These are phyloP conservation scores for Dryococelus australis DNA, from an alignment of 2,888 invertebrate genomes.

Conservation along the genomic window DNA sequence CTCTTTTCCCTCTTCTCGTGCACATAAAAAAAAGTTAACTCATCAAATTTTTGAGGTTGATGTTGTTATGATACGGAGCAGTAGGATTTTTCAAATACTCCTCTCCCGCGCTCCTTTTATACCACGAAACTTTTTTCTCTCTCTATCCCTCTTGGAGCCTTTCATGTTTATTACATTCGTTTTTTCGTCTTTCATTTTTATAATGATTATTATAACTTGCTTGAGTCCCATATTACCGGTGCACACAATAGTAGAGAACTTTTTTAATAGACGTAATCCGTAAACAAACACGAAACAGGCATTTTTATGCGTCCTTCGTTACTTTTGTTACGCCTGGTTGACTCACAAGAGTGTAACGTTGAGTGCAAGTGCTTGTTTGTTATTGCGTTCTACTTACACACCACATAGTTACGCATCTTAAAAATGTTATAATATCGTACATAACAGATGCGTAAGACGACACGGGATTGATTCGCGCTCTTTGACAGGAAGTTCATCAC, in stretches of 20 bases:
- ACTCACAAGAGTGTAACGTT: background rate
- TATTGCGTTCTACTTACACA: too few species aligned
- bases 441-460: too few species aligned
- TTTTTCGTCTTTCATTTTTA: slow-evolving; percentile 21
- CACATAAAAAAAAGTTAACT: slow-evolving; percentile 42
- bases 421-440: too few species aligned
- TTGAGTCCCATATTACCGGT: slow-evolving; percentile 12
- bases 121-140: slow-evolving; percentile 6
- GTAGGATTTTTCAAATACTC: background rate
- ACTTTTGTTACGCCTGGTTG: too few species aligned
- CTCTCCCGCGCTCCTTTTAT: background rate
- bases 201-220: slow-evolving; percentile 30
- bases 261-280: slow-evolving; percentile 23
- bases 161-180: slow-evolving; percentile 8
- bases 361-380: background rate
- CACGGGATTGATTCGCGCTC: too few species aligned
- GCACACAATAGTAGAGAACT: slow-evolving; percentile 3
- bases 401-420: too few species aligned
- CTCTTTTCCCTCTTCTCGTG: background rate
- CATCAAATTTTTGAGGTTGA: slow-evolving; percentile 40
- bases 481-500: too few species aligned
- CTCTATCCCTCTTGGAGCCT: background rate
- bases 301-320: too few species aligned
- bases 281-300: background rate
- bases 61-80: slow-evolving; percentile 32